Evolutionary conservation across 1,140 invertebrate genomes (phyloP).

Genomic region (Leptoteleia sp.): DNA sequence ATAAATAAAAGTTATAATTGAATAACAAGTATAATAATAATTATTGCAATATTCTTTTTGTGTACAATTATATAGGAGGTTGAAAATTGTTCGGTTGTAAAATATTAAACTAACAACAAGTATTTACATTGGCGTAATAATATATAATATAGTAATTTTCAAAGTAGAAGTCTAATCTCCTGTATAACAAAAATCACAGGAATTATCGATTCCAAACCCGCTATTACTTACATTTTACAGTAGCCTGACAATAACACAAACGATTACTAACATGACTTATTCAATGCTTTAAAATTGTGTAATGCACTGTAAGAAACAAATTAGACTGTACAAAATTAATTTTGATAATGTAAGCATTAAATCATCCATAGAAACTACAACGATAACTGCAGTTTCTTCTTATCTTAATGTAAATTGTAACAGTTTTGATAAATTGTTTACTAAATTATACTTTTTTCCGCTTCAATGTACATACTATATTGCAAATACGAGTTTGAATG

Average conservation of each 20-base stretch:
- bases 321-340: constrained; percentile 51
- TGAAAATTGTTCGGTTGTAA: too few relatives aligned
- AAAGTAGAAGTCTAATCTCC: constrained; percentile 17
- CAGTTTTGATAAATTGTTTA: neutral
- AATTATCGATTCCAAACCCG: constrained; percentile 12
- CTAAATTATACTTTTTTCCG: neutral
- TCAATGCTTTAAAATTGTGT: constrained; percentile 43
- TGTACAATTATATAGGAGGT: too few relatives aligned
- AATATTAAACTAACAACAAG: too few relatives aligned
- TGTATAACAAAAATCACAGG: constrained; percentile 26
- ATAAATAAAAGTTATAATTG: too few relatives aligned
- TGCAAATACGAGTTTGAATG: neutral
- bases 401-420: constrained; percentile 18
- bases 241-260: constrained; percentile 50
- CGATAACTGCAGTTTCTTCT: neutral
- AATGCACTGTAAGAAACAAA: constrained; percentile 41
- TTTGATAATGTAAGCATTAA: constrained; percentile 39
- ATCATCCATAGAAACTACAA: constrained; percentile 28
- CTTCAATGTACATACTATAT: neutral
- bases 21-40: too few relatives aligned
- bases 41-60: too few relatives aligned
- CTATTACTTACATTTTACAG: constrained; percentile 18
- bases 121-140: too few relatives aligned
- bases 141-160: neutral
- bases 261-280: constrained; percentile 38